phyloP scores from a whole-genome alignment of 1,140 invertebrate species.

The Drosophila quadrilineata region DNA sequence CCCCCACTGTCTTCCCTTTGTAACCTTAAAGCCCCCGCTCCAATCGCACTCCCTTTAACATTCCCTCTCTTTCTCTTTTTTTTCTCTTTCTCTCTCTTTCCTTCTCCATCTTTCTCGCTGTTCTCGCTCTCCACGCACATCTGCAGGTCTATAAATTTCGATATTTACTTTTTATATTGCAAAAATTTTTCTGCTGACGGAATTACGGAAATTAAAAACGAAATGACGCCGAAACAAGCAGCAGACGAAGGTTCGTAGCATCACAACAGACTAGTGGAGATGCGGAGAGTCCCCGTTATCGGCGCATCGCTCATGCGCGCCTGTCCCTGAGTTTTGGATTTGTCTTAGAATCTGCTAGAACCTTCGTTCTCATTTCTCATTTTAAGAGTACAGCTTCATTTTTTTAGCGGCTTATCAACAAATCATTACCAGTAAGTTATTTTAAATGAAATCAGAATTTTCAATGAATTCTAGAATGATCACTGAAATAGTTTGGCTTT shows the following conservation, averaged over 20 bases:
- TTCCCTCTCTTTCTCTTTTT: too few relatives aligned
- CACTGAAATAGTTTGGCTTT: too few relatives aligned
- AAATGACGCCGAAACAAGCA: constrained; percentile 70
- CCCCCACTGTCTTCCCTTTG: constrained; percentile 3
- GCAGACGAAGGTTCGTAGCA: neutral
- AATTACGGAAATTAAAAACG: constrained; percentile 82
- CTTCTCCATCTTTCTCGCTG: neutral
- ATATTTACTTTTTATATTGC: constrained; percentile 81
- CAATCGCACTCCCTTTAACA: neutral
- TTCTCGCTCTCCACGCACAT: constrained; percentile 40
- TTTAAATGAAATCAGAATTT: too few relatives aligned
- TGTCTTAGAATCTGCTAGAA: neutral
- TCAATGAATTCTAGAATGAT: too few relatives aligned
- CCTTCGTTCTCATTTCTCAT: too few relatives aligned
- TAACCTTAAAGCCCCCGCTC: constrained; percentile 10
- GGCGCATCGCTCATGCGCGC: constrained; percentile 58
- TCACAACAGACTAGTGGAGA: neutral
- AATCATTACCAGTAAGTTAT: too few relatives aligned
- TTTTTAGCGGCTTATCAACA: too few relatives aligned
- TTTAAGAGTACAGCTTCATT: too few relatives aligned
- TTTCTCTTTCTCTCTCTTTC: too few relatives aligned
- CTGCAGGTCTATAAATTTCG: constrained; percentile 81
- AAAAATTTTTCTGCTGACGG: constrained; percentile 81
- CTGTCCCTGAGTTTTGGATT: constrained; percentile 56
- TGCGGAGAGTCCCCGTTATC: neutral